Percentiles rank a stretch among this genome's conserved stretches.
These are phyloP conservation scores for Craseonycteris thonglongyai DNA, from an alignment of 2,113 vertebrate species.

Conservation along the genomic window DNA sequence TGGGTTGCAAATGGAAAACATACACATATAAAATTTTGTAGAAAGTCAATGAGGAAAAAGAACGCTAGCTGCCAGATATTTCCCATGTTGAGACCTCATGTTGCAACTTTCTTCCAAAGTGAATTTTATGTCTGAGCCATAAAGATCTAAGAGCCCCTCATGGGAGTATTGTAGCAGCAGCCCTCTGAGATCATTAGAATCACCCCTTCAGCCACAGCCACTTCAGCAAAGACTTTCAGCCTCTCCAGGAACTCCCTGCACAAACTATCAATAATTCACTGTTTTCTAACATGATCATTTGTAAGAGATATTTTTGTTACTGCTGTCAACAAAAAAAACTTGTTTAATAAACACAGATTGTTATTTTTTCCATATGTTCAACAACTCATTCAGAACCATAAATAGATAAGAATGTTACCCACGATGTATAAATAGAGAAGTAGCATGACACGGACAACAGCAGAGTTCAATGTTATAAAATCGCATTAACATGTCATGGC, in stretches of 20 bases:
- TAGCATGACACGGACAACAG: not conserved
- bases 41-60: slow-evolving; percentile 6
- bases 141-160: not conserved
- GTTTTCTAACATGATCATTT: not conserved
- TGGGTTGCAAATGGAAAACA: slow-evolving; percentile 43
- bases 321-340: slow-evolving; percentile 30
- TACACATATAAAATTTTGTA: slow-evolving; percentile 18
- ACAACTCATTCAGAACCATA: not conserved
- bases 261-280: not conserved
- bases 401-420: not conserved
- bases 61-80: not conserved
- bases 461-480: not conserved
- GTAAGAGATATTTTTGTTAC: not conserved
- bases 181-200: not conserved
- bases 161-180: not conserved
- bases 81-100: not conserved
- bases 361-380: slow-evolving; percentile 42
- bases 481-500: not conserved
- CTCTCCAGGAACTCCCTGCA: not conserved
- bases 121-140: slow-evolving; percentile 1
- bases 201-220: not conserved
- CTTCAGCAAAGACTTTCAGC: not conserved
- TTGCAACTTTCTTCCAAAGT: slow-evolving; percentile 5
- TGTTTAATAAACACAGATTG: not conserved
- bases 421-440: not conserved